Conservation (phyloP, 2,888 invertebrate genomes). For the Eristalis arbustorum region DNA sequence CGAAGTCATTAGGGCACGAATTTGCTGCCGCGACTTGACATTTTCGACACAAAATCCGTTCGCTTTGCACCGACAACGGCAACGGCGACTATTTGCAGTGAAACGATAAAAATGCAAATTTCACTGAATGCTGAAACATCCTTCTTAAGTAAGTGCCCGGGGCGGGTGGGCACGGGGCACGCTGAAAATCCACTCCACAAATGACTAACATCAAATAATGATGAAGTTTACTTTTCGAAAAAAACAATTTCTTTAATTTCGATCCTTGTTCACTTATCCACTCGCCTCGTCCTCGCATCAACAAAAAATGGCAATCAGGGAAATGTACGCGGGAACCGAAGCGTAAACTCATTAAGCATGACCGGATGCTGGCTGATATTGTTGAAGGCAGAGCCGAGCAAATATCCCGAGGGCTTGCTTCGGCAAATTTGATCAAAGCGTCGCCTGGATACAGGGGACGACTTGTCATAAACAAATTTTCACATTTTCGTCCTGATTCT, state of each 20-base stretch:
- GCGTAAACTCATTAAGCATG: constrained; percentile 22
- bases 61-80: too few species aligned
- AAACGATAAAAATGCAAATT: neutral
- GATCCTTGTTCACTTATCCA: neutral
- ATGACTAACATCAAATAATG: neutral
- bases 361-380: constrained; percentile 19
- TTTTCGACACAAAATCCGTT: neutral
- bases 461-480: neutral
- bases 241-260: neutral
- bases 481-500: neutral
- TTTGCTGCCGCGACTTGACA: neutral
- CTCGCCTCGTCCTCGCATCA: neutral
- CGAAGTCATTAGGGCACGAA: neutral
- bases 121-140: neutral
- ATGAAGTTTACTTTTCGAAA: neutral
- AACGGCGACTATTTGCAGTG: neutral
- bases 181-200: neutral
- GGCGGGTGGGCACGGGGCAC: neutral
- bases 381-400: neutral
- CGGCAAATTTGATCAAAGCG: neutral
- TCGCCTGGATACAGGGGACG: neutral
- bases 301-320: neutral
- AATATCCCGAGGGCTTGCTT: neutral
- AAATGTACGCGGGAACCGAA: neutral
- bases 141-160: neutral